Base-by-base conservation (phyloP, 2,797 vertebrate species). In the Cyprinella venusta region DNA sequence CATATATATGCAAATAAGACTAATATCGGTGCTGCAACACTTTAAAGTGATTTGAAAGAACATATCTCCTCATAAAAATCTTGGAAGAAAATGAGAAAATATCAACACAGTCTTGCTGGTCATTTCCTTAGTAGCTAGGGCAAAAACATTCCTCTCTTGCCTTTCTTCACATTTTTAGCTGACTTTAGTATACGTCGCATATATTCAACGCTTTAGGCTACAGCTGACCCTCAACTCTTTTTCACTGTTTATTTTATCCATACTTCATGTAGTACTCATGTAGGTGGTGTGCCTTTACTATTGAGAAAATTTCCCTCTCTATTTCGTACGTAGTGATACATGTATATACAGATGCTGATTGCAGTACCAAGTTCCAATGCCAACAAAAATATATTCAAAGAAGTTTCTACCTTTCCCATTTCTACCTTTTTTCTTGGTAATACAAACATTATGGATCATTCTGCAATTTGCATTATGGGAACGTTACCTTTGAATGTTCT, bases 1-100 rank as follows among this genome's bases (percentile, higher is more conserved):
- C 59, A 74, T 65, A 74, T 74, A 36, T 65, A 81, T 81, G 70
- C 70, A 81, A 81, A 81, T 74, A 52, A 19, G 21, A 10, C 56
- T 26, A 48, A 81, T 38, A 72, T 45, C 38, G 72, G 45, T 72
- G 54, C 63, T 81, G 38, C 40, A 48, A 56, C 33, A 33, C 48
- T 56, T 80, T 40, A 59, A 72, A 38, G 42, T 48, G 69, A 63
- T 72, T 72, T 38, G 59, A 81, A 65, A 59, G 8, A 68, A 54
- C 5, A 24, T 36, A 67, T 26, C 6, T 65, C 30, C 21, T 74
- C 42, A 65, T 65, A 78, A 52, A 81, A 81, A 40, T 42, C 45
- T 52, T 19, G 8, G 6, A 65, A 19, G 30, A 65, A 72, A 40
- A 74, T 74, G 42, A 81, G 59, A 74, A 74, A 74, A 81, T 48